Conservation (phyloP, 2,113 vertebrate genomes). For the Sander lucioperca region DNA sequence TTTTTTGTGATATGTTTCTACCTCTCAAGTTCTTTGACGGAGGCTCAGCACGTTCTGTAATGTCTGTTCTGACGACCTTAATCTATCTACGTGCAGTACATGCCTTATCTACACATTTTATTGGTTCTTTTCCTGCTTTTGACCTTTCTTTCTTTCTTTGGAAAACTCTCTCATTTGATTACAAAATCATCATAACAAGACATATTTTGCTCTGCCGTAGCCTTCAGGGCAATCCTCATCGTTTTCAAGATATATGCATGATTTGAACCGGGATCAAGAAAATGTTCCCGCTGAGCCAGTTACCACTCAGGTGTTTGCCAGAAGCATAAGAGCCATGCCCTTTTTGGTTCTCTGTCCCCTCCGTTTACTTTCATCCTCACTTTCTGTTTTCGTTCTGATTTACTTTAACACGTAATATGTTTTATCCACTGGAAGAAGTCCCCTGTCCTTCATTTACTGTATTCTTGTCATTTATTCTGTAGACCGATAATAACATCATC, state of each 20-base stretch:
- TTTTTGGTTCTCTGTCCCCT: background rate
- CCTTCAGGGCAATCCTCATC: background rate
- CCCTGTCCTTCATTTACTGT: background rate
- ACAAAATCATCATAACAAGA: background rate
- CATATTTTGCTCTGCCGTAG: background rate
- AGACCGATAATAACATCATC: background rate
- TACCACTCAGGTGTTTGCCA: background rate
- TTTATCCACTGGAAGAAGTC: background rate
- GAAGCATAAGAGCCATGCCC: background rate
- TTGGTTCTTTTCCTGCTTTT: background rate
- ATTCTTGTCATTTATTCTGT: background rate
- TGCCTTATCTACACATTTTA: background rate
- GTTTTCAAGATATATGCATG: constrained; percentile 6
- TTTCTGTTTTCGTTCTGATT: constrained; percentile 35
- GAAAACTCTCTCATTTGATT: background rate
- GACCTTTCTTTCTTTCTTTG: background rate
- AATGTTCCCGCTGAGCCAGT: background rate
- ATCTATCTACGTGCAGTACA: background rate
- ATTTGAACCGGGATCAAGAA: constrained; percentile 4
- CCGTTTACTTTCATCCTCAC: constrained; percentile 35
- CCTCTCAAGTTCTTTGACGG: background rate
- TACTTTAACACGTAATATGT: background rate
- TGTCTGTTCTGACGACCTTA: background rate
- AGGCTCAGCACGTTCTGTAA: background rate
- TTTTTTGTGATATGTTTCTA: background rate